phyloP scores from a whole-genome alignment of 2,113 vertebrate genomes.

The Engystomops pustulosus region DNA sequence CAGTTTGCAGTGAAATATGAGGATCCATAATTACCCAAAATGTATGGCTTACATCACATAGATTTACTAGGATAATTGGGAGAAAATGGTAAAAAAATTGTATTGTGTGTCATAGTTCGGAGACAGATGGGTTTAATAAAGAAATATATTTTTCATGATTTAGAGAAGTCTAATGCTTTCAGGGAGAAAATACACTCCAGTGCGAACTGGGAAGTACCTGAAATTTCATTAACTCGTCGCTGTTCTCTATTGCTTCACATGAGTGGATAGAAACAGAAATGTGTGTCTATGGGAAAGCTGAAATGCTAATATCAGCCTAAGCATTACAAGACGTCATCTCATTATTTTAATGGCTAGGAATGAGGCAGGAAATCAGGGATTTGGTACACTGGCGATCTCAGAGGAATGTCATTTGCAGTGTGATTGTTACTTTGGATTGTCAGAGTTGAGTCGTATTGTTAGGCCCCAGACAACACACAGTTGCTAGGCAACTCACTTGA shows the following conservation, averaged over 20 bases:
- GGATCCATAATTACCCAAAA: constrained; percentile 34
- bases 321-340: constrained; percentile 42
- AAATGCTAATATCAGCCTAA: constrained; percentile 38
- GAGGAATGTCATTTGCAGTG: constrained; percentile 45
- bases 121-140: constrained; percentile 59
- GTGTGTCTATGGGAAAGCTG: constrained; percentile 13
- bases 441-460: neutral
- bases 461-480: constrained; percentile 45
- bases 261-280: constrained; percentile 16
- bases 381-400: constrained; percentile 35
- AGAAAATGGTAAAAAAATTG: constrained; percentile 35
- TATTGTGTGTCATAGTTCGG: constrained; percentile 43
- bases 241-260: constrained; percentile 4
- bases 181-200: constrained; percentile 9
- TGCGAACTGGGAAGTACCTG: neutral
- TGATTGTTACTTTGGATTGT: constrained; percentile 36
- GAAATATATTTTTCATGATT: constrained; percentile 45
- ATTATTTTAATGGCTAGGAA: constrained; percentile 55
- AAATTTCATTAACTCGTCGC: constrained; percentile 34
- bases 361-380: constrained; percentile 55
- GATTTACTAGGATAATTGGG: constrained; percentile 51
- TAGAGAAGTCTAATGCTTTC: constrained; percentile 28
- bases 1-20: constrained; percentile 45
- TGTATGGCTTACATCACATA: constrained; percentile 50
- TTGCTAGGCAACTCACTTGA: constrained; percentile 45